These are phyloP conservation scores for Aurelia aurita DNA, from an alignment of 30 jellyfish, hydroid and myxozoan genomes.

Conservation along the genomic window DNA sequence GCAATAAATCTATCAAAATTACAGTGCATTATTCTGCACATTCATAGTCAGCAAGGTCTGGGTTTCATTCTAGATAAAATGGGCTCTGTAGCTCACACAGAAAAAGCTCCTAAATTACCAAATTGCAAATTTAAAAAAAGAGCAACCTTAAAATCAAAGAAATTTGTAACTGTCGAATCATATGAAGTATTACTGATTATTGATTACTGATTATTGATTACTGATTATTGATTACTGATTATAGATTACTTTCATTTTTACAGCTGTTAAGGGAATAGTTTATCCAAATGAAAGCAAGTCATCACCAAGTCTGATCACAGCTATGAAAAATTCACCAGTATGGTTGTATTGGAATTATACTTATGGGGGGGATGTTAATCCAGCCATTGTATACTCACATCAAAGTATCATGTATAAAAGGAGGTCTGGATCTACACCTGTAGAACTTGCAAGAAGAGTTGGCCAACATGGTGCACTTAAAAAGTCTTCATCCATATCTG, in stretches of 20 bases:
- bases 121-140: too few species aligned
- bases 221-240: too few species aligned
- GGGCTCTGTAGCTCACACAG: too few species aligned
- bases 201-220: too few species aligned
- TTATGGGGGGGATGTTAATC: conserved; percentile 8
- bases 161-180: too few species aligned
- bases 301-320: conserved; percentile 43
- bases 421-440: background rate
- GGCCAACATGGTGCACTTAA: background rate
- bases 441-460: conserved; percentile 28
- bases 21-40: too few species aligned
- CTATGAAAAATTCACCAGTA: conserved; percentile 24
- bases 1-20: too few species aligned
- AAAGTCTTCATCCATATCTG: background rate
- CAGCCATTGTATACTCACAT: background rate
- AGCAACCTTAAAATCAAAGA: too few species aligned
- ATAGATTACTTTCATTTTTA: background rate
- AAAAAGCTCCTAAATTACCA: too few species aligned
- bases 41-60: too few species aligned
- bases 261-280: background rate
- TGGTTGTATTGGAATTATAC: conserved; percentile 44
- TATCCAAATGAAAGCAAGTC: background rate
- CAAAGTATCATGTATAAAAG: background rate
- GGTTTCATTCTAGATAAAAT: too few species aligned
- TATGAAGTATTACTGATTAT: too few species aligned